Evolutionary conservation across 1,140 invertebrate species (phyloP).

Genomic region (Tetramorium alpestre): DNA sequence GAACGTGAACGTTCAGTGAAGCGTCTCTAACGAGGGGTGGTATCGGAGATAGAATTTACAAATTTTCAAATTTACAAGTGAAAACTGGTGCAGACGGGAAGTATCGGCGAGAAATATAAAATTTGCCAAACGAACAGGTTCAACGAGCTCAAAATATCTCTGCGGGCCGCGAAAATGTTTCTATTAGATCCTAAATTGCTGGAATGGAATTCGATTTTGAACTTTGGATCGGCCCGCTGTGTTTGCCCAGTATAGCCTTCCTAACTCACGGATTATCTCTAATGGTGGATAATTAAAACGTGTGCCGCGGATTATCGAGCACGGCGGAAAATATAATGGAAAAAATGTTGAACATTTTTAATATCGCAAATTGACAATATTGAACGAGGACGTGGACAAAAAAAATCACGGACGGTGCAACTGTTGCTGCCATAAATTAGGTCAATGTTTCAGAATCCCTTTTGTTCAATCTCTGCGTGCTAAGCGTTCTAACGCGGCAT

Average conservation of each 20-base stretch:
- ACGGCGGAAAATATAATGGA: background rate
- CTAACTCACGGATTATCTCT: background rate
- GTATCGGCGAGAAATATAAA: background rate
- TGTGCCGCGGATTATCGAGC: too few species aligned
- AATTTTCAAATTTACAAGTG: background rate
- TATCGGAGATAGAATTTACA: background rate
- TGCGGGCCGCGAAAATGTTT: background rate
- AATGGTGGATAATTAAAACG: background rate
- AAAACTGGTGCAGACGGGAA: background rate
- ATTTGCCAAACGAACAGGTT: background rate
- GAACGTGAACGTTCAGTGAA: background rate
- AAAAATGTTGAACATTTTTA: background rate
- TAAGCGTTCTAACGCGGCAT: conserved; percentile 24
- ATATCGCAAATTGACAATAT: conserved; percentile 6
- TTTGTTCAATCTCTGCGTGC: background rate
- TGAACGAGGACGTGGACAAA: background rate
- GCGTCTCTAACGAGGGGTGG: background rate
- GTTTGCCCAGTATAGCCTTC: background rate
- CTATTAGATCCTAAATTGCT: background rate
- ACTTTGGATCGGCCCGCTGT: background rate
- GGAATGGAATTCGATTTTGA: background rate
- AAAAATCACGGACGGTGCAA: conserved; percentile 15
- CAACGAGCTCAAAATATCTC: background rate
- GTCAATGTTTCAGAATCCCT: conserved; percentile 12
- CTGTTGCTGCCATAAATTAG: conserved; percentile 47